Evolutionary conservation across 2,888 invertebrate genomes (phyloP).

Genomic region (Sinelater perroti): DNA sequence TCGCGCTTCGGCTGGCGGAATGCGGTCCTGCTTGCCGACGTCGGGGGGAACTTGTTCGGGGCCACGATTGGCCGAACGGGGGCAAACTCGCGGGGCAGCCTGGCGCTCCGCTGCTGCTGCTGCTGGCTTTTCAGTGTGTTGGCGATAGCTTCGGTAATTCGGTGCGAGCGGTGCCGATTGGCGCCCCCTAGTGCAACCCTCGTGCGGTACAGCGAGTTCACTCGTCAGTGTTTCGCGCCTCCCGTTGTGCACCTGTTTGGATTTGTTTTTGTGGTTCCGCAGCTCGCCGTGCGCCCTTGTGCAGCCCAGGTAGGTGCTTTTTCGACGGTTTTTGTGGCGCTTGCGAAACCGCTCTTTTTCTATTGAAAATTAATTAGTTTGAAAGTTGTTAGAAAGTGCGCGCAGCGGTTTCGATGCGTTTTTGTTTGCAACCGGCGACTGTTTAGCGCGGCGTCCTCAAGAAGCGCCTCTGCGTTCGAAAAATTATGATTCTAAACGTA

Average conservation of each 20-base stretch:
- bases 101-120: slow-evolving; percentile 14
- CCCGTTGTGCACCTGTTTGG: slow-evolving; percentile 10
- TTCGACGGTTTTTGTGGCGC: not conserved
- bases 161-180: slow-evolving; percentile 15
- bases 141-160: slow-evolving; percentile 20
- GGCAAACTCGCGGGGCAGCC: slow-evolving; percentile 19
- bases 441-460: slow-evolving; percentile 10
- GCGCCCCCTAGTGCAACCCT: slow-evolving; percentile 1
- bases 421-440: slow-evolving; percentile 14
- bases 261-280: slow-evolving; percentile 11
- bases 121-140: slow-evolving; percentile 21
- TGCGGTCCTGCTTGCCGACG: slow-evolving; percentile 22
- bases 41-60: slow-evolving; percentile 24
- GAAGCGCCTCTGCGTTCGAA: slow-evolving; percentile 13
- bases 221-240: not conserved
- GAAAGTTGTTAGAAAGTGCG: slow-evolving; percentile 25
- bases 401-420: slow-evolving; percentile 15
- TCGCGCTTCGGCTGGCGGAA: slow-evolving; percentile 22
- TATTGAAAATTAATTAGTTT: slow-evolving; percentile 14
- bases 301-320: slow-evolving; percentile 20
- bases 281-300: not conserved
- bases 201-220: slow-evolving; percentile 8
- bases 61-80: slow-evolving; percentile 18
- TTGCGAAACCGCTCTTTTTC: slow-evolving; percentile 18
- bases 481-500: too few relatives aligned